These are phyloP conservation scores for Danionella dracula DNA, from an alignment of 2,797 vertebrate genomes.

Conservation along the genomic window DNA sequence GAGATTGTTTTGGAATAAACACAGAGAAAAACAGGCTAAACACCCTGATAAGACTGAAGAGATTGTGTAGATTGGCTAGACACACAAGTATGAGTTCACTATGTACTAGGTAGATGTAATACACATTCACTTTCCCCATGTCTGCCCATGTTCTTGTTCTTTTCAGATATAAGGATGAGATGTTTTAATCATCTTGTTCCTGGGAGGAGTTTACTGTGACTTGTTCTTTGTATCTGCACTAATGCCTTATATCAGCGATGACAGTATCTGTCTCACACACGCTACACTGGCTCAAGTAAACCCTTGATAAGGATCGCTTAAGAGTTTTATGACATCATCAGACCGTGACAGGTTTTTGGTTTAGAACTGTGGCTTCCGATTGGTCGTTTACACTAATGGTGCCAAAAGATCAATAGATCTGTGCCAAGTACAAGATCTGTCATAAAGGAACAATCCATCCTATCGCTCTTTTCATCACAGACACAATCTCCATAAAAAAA, in stretches of 20 bases:
- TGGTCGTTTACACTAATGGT: slow-evolving; percentile 44
- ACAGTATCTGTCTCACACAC: slow-evolving; percentile 31
- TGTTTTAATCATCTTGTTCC: slow-evolving; percentile 31
- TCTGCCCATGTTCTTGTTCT: slow-evolving; percentile 23
- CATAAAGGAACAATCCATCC: slow-evolving; percentile 32
- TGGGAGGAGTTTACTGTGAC: slow-evolving; percentile 30
- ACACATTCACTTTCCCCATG: neutral
- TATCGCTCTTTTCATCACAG: slow-evolving; percentile 55
- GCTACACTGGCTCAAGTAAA: slow-evolving; percentile 38
- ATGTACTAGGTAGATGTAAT: neutral
- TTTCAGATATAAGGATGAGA: slow-evolving; percentile 23
- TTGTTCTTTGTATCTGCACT: slow-evolving; percentile 37
- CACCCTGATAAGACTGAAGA: neutral
- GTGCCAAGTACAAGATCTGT: slow-evolving; percentile 36
- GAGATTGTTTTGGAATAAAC: slow-evolving; percentile 8
- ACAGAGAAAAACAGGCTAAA: slow-evolving; percentile 17
- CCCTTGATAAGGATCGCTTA: slow-evolving; percentile 66
- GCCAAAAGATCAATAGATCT: slow-evolving; percentile 47
- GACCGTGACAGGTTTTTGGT: slow-evolving; percentile 61
- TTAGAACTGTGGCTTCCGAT: slow-evolving; percentile 31
- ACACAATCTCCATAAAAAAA: slow-evolving; percentile 46
- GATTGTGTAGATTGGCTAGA: neutral
- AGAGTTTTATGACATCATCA: slow-evolving; percentile 74
- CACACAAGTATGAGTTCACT: neutral
- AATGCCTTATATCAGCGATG: slow-evolving; percentile 30